Evolutionary conservation across 2,888 invertebrate genomes (phyloP), one percentile per base, ranked within the genome.

Genomic region (Himalopsyche kuldschensis): DNA sequence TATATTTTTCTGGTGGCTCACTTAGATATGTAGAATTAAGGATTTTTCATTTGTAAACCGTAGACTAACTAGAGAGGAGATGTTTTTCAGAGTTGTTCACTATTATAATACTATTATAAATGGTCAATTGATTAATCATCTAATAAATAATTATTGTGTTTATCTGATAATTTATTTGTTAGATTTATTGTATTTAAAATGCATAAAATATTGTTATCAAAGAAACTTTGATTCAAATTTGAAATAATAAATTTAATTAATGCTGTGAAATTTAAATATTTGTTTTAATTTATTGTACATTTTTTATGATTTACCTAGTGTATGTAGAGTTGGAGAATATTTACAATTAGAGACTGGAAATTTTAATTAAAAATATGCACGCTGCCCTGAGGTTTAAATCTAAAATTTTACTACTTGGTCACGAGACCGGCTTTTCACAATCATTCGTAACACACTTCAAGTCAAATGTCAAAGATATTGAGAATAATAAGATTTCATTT

Each of bases 111-210:
- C 76, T 76, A 24, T 78, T 79, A 79, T 82, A 79, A 82, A 79
- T 80, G 77, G 85, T 85, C 85, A 85, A 85, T 83, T 85, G 85
- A 85, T 82, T 82, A 79, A 75, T 76, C 76, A 69, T 80, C 80
- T 80, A 84, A 82, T 46, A 81, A 55, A 69, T 69, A 69, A 69
- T 69, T 69, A 69, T 69, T 83, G 81, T 85, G 81, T 81, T 79
- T 84, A 82, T 69, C 77, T 80, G 47, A 83, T 80, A 82, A 78
- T 69, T 55, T 48, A 48, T 46, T 79, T 75, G 78, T 84, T 84
- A 82, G 80, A 77, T 75, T 77, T 75, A 79, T 82, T 81, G 63
- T 85, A 83, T 83, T 85, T 32, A 75, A 79, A 83, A 79, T 81
- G 81, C 81, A 81, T 76, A 69, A 69, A 15, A 55, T 11, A 85